Conservation (phyloP, 2,888 invertebrate genomes). For the Pterostichus niger region DNA sequence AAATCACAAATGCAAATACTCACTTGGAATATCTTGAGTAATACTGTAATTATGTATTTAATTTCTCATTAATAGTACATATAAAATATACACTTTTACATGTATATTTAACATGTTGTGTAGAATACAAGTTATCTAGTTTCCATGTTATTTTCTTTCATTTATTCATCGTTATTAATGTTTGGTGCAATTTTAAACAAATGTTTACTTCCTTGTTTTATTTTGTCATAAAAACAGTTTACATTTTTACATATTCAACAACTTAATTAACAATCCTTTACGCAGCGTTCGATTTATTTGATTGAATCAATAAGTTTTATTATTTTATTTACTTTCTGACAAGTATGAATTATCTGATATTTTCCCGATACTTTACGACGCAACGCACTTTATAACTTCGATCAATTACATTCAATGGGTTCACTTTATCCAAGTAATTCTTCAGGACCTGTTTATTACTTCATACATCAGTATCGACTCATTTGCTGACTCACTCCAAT, state of each 20-base stretch:
- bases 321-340: neutral
- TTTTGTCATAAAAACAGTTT: neutral
- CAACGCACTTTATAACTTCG: conserved; percentile 46
- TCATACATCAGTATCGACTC: conserved; percentile 36
- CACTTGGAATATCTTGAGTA: neutral
- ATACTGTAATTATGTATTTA: conserved; percentile 35
- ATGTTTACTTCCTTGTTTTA: conserved; percentile 14
- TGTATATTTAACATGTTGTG: neutral
- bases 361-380: conserved; percentile 31
- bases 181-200: conserved; percentile 2
- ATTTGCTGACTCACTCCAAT: conserved; percentile 46
- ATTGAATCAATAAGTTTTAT: neutral
- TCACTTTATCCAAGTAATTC: conserved; percentile 29
- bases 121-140: neutral
- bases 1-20: conserved; percentile 41
- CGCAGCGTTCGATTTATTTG: neutral
- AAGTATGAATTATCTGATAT: conserved; percentile 17
- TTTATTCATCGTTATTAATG: neutral
- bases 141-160: conserved; percentile 1
- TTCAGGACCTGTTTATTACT: conserved; percentile 44
- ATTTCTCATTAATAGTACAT: conserved; percentile 35
- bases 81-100: conserved; percentile 14
- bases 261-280: neutral
- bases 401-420: conserved; percentile 41
- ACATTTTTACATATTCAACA: conserved; percentile 10